Percentiles rank a stretch among this genome's conserved stretches.
These are phyloP conservation scores for Rhagoletis zephyria DNA, from an alignment of 1,140 invertebrate genomes.

Conservation along the genomic window DNA sequence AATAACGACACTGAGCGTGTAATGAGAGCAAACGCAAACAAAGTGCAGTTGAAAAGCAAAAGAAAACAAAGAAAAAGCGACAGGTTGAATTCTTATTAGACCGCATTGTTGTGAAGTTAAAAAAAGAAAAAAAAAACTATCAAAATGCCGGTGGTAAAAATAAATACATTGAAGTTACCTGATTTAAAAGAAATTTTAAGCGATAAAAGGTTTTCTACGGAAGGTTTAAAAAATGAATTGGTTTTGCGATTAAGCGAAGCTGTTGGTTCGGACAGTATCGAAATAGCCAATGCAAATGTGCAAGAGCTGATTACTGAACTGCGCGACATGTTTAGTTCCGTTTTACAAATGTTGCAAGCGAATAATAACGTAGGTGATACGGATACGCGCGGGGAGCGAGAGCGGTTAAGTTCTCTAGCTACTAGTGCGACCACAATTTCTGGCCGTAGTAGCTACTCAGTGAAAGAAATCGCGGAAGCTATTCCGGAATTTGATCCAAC, in stretches of 20 bases:
- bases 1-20: too few species aligned
- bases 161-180: neutral
- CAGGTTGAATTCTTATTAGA: neutral
- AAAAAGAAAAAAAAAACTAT: neutral
- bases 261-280: too few species aligned
- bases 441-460: neutral
- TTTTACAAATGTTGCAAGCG: too few species aligned
- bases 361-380: too few species aligned
- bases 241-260: neutral
- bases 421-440: neutral
- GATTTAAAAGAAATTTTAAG: neutral
- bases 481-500: slow-evolving; percentile 41
- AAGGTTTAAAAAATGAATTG: neutral
- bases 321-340: too few species aligned
- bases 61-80: neutral
- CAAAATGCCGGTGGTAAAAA: neutral
- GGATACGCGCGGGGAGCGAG: too few species aligned
- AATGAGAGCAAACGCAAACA: too few species aligned
- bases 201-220: neutral
- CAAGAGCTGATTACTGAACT: too few species aligned
- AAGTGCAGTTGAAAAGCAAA: too few species aligned
- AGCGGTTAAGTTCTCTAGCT: neutral
- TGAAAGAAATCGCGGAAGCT: slow-evolving; percentile 55
- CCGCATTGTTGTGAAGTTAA: neutral
- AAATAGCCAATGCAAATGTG: too few species aligned